A percentile compares a stretch with the other conserved stretches of the same genome.
These are phyloP conservation scores for Scelioninae gen. 1 DNA, from an alignment of 2,888 invertebrate genomes.

Conservation along the genomic window DNA sequence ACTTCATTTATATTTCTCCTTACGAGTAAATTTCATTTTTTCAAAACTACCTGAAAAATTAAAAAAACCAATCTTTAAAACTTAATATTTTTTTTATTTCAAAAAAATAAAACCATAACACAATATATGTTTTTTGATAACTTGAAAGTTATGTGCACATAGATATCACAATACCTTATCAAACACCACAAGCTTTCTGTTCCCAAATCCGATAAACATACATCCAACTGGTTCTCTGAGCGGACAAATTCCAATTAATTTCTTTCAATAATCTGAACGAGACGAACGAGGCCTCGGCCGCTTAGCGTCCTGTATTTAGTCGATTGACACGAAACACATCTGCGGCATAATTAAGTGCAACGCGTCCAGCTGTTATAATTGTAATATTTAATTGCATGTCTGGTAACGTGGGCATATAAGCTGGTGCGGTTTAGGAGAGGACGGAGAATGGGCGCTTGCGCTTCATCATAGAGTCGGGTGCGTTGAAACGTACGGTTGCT, in stretches of 20 bases:
- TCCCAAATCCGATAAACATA: too few species aligned
- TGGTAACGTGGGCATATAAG: constrained; percentile 59
- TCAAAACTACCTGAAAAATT: too few species aligned
- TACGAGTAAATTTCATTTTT: too few species aligned
- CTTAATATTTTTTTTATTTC: too few species aligned
- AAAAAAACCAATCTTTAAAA: too few species aligned
- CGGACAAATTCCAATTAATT: constrained; percentile 24
- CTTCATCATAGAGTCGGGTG: constrained; percentile 50
- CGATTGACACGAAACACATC: constrained; percentile 55
- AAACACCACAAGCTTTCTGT: too few species aligned
- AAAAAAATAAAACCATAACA: too few species aligned
- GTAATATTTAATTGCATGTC: constrained; percentile 68
- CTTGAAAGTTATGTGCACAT: too few species aligned
- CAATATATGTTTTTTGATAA: too few species aligned
- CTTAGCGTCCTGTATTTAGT: constrained; percentile 20
- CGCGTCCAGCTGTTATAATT: constrained; percentile 62
- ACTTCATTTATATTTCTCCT: too few species aligned
- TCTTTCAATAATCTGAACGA: constrained; percentile 22
- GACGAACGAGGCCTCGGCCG: background rate
- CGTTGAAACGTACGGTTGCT: constrained; percentile 62
- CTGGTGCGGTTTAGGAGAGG: constrained; percentile 54
- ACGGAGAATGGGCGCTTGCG: constrained; percentile 52
- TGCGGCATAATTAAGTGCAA: constrained; percentile 51
- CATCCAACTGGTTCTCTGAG: too few species aligned
- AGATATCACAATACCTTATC: too few species aligned